Percentiles rank a stretch among this genome's conserved stretches.
phyloP scores from a whole-genome alignment of 2,888 invertebrate species.

The Acrobasis suavella region DNA sequence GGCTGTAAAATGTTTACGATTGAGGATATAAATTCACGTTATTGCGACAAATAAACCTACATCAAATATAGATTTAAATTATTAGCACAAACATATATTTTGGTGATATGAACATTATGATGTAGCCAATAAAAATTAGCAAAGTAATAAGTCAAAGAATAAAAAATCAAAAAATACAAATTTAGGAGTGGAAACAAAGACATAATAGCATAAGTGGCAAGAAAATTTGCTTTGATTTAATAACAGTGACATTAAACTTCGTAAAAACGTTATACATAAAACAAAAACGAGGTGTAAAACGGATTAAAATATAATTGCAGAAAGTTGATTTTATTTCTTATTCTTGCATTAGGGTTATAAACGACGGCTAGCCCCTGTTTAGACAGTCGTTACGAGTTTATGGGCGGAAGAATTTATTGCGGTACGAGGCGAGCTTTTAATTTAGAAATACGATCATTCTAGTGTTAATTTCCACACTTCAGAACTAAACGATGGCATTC shows the following conservation, averaged over 20 bases:
- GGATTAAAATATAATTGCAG: conserved; percentile 51
- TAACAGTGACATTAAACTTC: background rate
- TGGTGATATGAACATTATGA: conserved; percentile 22
- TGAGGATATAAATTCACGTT: conserved; percentile 60
- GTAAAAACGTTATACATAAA: conserved; percentile 27
- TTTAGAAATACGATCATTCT: conserved; percentile 71
- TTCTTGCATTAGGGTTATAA: conserved; percentile 66
- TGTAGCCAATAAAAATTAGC: background rate
- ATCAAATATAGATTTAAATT: conserved; percentile 40
- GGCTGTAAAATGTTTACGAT: conserved; percentile 67
- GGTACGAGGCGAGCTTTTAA: conserved; percentile 65
- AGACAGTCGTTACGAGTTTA: conserved; percentile 77
- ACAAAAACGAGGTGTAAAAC: conserved; percentile 40
- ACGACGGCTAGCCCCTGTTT: conserved; percentile 76
- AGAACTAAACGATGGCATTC: conserved; percentile 35
- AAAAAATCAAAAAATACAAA: too few relatives aligned
- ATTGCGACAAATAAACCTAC: conserved; percentile 57
- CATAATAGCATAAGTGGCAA: too few relatives aligned
- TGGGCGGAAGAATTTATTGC: conserved; percentile 74
- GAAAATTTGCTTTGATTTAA: background rate
- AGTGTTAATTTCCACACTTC: conserved; percentile 73
- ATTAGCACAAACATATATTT: conserved; percentile 6
- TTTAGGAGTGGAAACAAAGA: too few relatives aligned
- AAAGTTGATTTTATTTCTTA: conserved; percentile 52
- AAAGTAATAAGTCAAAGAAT: too few relatives aligned